Evolutionary conservation across 1,140 invertebrate species (phyloP).

Genomic region (Musca vetustissima): DNA sequence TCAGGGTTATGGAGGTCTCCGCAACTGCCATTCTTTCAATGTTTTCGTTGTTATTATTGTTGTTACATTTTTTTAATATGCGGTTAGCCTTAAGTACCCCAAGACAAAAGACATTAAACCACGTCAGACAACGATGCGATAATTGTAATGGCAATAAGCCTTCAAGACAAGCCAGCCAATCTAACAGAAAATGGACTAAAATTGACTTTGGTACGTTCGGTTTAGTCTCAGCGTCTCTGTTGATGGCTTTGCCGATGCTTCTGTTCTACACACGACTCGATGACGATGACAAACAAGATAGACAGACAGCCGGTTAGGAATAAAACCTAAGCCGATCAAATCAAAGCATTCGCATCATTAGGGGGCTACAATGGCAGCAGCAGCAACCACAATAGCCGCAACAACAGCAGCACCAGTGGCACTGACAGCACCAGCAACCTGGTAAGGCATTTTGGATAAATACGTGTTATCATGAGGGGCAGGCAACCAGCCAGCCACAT

Average conservation of each 20-base stretch:
- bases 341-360: too few relatives aligned
- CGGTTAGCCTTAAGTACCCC: constrained; percentile 18
- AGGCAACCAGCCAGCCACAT: not conserved
- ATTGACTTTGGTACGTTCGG: too few relatives aligned
- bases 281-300: too few relatives aligned
- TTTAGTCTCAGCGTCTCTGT: too few relatives aligned
- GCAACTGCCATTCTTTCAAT: too few relatives aligned
- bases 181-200: too few relatives aligned
- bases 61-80: constrained; percentile 14
- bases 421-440: not conserved
- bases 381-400: not conserved
- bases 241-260: too few relatives aligned
- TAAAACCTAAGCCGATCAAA: too few relatives aligned
- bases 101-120: constrained; percentile 19
- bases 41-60: too few relatives aligned
- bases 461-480: not conserved
- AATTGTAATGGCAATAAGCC: constrained; percentile 21
- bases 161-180: constrained; percentile 6
- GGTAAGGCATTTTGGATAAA: not conserved
- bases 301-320: too few relatives aligned
- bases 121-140: constrained; percentile 11
- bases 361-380: constrained; percentile 7
- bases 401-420: not conserved
- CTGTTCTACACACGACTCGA: too few relatives aligned
- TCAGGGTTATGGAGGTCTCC: too few relatives aligned